Evolutionary conservation across 2,888 invertebrate species (phyloP), one percentile per base, ranked within the genome.

Genomic region (Eretmocerus hayati): DNA sequence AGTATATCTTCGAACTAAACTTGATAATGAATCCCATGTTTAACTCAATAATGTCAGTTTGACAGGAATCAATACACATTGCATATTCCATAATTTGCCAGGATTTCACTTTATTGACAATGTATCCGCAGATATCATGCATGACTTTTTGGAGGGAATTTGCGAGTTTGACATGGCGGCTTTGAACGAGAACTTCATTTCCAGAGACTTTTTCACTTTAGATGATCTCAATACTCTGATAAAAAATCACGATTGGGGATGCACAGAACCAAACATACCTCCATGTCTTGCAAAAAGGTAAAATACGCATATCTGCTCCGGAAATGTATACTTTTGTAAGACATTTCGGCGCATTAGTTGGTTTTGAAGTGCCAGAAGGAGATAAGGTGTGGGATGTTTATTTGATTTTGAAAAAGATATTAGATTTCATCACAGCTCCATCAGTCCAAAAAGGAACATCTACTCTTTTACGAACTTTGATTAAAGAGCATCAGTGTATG

Each of bases 281-380:
- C 46, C 46, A n/a, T 26, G 44, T 42, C 44, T 42, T 47, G 19
- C 46, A 57, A 51, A 49, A 43, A 8, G 19, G 35, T 9, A 23
- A 18, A 15, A 43, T 53, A 8, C 46, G 44, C 42, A 54, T 55
- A 50, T 54, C 54, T 3, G 45, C 55, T 9, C 40, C 51, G 3
- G 55, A 56, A 52, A 55, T 53, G 50, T 46, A 41, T 44, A 42
- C 43, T 11, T 52, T 56, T 48, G 44, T 55, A n/a, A 35, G 46
- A 18, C 19, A 55, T 42, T 56, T 56, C 31, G 48, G 46, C 31
- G 8, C 54, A 9, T 44, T 56, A 21, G 40, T 56, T 19, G 56
- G 54, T 18, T 48, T 54, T 38, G 23, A 38, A 32, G 33, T 56
- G 8, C 45, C 48, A 15, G 30, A 46, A 47, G 21, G 50, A 35